A percentile compares a stretch with the other conserved stretches of the same genome.
Evolutionary conservation across 2,888 invertebrate species (phyloP).

Genomic region (Microplitis manilae): DNA sequence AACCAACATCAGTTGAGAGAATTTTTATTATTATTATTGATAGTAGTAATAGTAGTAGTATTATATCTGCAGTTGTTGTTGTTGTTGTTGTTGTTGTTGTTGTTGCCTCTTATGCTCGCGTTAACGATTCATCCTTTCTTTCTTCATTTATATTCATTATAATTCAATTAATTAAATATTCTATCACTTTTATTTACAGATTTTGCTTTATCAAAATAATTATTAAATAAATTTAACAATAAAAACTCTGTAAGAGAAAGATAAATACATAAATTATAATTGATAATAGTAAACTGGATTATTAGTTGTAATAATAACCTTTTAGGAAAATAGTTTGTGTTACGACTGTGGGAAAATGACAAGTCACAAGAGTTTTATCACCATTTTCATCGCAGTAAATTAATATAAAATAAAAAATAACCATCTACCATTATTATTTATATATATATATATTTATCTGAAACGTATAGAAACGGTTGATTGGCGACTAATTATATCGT

Average conservation of each 20-base stretch:
- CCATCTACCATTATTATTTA: slow-evolving; percentile 3
- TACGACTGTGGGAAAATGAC: slow-evolving; percentile 40
- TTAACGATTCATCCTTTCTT: slow-evolving; percentile 21
- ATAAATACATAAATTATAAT: not conserved
- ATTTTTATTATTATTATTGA: slow-evolving; percentile 17
- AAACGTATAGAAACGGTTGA: slow-evolving; percentile 35
- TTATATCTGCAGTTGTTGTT: too few relatives aligned
- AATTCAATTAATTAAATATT: not conserved
- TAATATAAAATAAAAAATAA: slow-evolving; percentile 3
- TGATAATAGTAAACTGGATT: slow-evolving; percentile 4
- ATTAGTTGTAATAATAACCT: not conserved
- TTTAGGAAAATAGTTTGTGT: not conserved
- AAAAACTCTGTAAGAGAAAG: not conserved
- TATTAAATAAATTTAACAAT: too few relatives aligned
- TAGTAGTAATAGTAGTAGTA: not conserved
- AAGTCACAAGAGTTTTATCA: slow-evolving; percentile 16
- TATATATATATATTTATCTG: slow-evolving; percentile 20
- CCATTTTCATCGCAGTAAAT: slow-evolving; percentile 25
- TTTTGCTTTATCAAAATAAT: not conserved
- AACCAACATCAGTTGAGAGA: slow-evolving; percentile 4
- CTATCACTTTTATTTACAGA: not conserved
- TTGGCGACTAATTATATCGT: slow-evolving; percentile 48
- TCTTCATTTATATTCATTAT: not conserved
- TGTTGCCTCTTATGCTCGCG: not conserved
- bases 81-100: too few relatives aligned